Base-by-base conservation (phyloP, 2,113 vertebrate species). In the Ictalurus punctatus region DNA sequence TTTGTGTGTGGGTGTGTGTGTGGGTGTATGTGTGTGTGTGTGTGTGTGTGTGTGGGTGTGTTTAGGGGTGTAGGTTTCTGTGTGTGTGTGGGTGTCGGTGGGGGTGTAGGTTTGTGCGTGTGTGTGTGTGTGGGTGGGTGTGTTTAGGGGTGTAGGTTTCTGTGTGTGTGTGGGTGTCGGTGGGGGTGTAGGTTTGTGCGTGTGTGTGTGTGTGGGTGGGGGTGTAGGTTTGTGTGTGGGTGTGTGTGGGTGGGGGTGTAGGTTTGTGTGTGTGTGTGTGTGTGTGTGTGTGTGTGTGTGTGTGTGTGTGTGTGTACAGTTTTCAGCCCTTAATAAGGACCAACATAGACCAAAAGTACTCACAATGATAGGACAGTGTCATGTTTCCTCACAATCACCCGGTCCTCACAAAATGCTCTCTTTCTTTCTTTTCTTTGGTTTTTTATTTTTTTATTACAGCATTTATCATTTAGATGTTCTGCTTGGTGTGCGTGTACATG, bases 401-500 rank as follows among this genome's bases (percentile, higher is more conserved):
- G 71, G 19, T 54, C 48, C 30, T 80, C 25, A n/a, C 44, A 7
- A n/a, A 44, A 78, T 71, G 21, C 71, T n/a, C 44, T 79, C 14
- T 79, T 27, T 48, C 27, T 78, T 25, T 25, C 44, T 52, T 25
- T 67, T 13, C 25, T 61, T 52, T 52, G 44, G 44, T 48, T 48
- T 48, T 48, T 48, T 48, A 0, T 48, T 48, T 48, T 48, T 48
- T 48, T 48, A 6, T 8, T 48, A 48, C 48, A 48, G 48, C 48
- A 10, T 25, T 25, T 25, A 25, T 25, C 25, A 1, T 10, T 85
- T 83, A 78, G 84, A 74, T 86, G 40, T 19, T 86, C 67, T 86
- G 61, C 40, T 59, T 3, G 40, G 30, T 71, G 34, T 89, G 87
- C 30, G 44, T 76, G n/a, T 67, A 59, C 87, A 86, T 87, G 87